Evolutionary conservation across 2,888 invertebrate species (phyloP), one percentile per base, ranked within the genome.

Genomic region (Dione vanillae): DNA sequence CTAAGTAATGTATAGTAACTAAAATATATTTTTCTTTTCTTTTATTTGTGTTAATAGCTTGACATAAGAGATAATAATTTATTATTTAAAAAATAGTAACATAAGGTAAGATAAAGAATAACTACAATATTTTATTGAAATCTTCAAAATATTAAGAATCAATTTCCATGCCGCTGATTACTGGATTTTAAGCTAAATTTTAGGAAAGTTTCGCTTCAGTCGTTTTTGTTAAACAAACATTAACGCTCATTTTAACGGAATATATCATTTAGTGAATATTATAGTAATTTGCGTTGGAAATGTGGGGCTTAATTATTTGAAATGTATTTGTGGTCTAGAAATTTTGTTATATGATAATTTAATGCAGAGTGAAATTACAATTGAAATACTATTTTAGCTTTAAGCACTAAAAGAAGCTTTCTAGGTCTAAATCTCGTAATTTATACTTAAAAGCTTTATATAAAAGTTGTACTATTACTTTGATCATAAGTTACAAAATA

Each of bases 191-290:
- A 37, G 16, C 37, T n/a, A 16, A 10, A 37, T 37, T 56, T 56
- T 56, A 56, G 54, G 6, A n/a, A 10, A 16, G 10, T 54, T 37
- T 56, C 37, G 16, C 37, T 56, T 56, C 37, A 16, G 37, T 56
- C 37, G 16, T 37, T 56, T 56, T 37, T 37, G 37, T 37, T 56
- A 56, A 56, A 37, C 54, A 37, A 56, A 56, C 54, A 37, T 56
- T 37, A 35, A 37, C 37, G 37, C 37, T 56, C 54, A 54, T 0
- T 54, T 54, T 56, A 37, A 37, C 11, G 37, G 37, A 54, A 37
- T 37, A 56, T 54, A 35, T 16, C 54, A 37, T 37, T 56, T 56
- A 37, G 54, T 56, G 37, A 37, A 56, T 56, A 56, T 56, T 56
- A 16, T 56, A 56, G 54, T 56, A 56, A 37, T 37, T 37, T 37